Base-by-base conservation (phyloP, 2,888 invertebrate genomes). In the Aphodius sticticus region DNA sequence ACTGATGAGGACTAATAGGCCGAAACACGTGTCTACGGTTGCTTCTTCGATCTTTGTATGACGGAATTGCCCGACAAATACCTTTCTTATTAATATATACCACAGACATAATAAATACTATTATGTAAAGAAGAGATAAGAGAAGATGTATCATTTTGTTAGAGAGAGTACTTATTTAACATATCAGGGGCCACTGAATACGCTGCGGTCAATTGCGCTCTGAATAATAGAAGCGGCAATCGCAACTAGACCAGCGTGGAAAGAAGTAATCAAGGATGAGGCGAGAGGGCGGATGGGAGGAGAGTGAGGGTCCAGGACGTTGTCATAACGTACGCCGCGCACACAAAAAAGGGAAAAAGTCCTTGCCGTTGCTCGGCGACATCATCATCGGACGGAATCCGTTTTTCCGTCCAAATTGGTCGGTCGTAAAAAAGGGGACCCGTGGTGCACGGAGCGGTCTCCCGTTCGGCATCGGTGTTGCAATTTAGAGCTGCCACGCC, bases 381-480 rank as follows among this genome's bases (percentile, higher is more conserved):
- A 53, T 53, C 53, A 53, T 53, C 53, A 53, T 53, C 53, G 53
- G 53, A 53, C 74, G 35, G 76, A 82, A 82, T 86, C 85, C 86
- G 86, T 86, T 87, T 88, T 87, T 87, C 87, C 83, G 82, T 84
- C 84, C 86, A 88, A 88, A 88, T 88, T 88, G 88, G 87, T 86
- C 87, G 87, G 87, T 87, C 87, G 87, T 89, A 89, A 88, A 88
- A 88, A 86, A 84, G 85, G 84, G 85, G 85, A 85, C 84, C 84
- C 84, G 85, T 84, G 83, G 85, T 86, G 81, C 53, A 9, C 9
- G 12, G 53, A 53, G 53, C 53, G 53, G 53, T 53, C 12, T 12
- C 53, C 53, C 53, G 87, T 86, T 84, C 86, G 87, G 86, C 84
- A 87, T 86, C 87, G 86, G 86, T 88, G 87, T 87, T 86, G 88